A percentile compares a stretch with the other conserved stretches of the same genome.
These are phyloP conservation scores for Oryzias celebensis DNA, from an alignment of 2,113 vertebrate species.

Conservation along the genomic window DNA sequence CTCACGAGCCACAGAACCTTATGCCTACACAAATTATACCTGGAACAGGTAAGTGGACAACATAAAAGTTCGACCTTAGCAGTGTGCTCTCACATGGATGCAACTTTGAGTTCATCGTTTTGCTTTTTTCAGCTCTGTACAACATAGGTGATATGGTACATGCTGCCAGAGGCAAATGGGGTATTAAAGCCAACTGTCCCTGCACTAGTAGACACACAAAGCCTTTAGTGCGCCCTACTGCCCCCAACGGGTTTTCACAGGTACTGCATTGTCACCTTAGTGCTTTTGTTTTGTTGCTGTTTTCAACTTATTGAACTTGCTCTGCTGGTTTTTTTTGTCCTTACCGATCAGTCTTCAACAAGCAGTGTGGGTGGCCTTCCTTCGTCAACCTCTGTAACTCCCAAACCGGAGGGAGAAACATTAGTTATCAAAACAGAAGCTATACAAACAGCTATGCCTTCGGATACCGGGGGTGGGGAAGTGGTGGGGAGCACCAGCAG, in stretches of 20 bases:
- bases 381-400: constrained; percentile 38
- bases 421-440: constrained; percentile 68
- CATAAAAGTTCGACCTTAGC: background rate
- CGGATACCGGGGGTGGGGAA: constrained; percentile 72
- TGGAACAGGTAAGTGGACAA: constrained; percentile 85
- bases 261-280: constrained; percentile 64
- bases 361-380: constrained; percentile 41
- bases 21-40: constrained; percentile 99
- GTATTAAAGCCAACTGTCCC: constrained; percentile 98
- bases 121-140: constrained; percentile 85
- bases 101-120: background rate
- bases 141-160: constrained; percentile 99
- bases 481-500: constrained; percentile 49
- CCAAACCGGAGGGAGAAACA: constrained; percentile 70
- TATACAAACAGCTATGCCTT: constrained; percentile 35
- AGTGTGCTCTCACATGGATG: background rate
- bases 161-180: constrained; percentile 96
- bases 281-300: background rate
- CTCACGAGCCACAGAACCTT: constrained; percentile 97
- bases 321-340: background rate
- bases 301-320: background rate
- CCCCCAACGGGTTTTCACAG: constrained; percentile 96
- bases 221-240: constrained; percentile 87
- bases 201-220: constrained; percentile 93
- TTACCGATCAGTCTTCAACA: constrained; percentile 52